These are phyloP conservation scores for Ormyrus thymus DNA, from an alignment of 2,888 invertebrate genomes.

Conservation along the genomic window DNA sequence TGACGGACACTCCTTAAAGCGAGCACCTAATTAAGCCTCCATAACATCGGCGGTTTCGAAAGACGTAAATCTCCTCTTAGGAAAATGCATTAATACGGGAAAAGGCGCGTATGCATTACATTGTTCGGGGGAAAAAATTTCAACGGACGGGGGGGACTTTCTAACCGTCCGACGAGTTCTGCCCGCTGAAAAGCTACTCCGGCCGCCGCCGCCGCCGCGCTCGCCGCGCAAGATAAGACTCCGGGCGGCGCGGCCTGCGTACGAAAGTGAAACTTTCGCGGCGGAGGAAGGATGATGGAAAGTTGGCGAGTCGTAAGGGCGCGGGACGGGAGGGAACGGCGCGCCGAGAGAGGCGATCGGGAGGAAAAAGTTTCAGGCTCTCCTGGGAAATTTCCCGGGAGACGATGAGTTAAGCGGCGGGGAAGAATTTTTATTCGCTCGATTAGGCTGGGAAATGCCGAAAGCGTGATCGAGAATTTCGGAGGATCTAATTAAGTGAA, in stretches of 20 bases:
- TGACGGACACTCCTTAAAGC: conserved; percentile 5
- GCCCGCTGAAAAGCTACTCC: neutral
- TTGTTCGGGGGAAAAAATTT: neutral
- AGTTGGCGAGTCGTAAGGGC: neutral
- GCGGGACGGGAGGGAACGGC: neutral
- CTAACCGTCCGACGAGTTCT: conserved; percentile 3
- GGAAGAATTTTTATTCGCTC: neutral
- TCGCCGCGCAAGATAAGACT: conserved; percentile 30
- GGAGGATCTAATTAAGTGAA: too few relatives aligned
- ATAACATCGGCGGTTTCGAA: conserved; percentile 8
- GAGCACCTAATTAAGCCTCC: conserved; percentile 25
- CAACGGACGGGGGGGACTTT: neutral
- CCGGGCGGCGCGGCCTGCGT: neutral
- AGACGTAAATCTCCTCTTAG: conserved; percentile 18
- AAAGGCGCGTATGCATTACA: neutral
- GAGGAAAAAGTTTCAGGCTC: neutral
- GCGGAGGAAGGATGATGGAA: conserved; percentile 1
- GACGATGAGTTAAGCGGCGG: neutral
- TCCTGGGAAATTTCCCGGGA: conserved; percentile 7
- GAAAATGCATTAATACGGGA: neutral
- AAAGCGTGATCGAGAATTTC: too few relatives aligned
- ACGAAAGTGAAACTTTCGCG: conserved; percentile 51
- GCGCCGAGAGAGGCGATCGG: neutral
- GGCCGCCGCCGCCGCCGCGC: neutral
- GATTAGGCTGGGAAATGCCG: too few relatives aligned